Conservation (phyloP, 2,797 vertebrate genomes). For the Netta rufina region DNA sequence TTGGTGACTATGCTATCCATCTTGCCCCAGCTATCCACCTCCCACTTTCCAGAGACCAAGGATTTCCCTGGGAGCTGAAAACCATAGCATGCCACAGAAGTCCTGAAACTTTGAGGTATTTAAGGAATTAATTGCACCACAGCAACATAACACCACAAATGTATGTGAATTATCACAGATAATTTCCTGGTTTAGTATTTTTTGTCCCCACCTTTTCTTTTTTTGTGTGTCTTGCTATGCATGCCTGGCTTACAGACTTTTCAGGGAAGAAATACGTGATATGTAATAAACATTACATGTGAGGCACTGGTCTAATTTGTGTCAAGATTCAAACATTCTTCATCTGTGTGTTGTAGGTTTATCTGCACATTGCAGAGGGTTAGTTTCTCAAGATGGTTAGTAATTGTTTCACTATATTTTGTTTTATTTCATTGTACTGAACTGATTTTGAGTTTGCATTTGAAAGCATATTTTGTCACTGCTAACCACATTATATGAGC, state of each 20-base stretch:
- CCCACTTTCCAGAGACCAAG: not conserved
- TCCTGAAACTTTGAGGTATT: not conserved
- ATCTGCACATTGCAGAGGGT: not conserved
- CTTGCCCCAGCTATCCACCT: not conserved
- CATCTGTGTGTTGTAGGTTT: not conserved
- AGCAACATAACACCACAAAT: fast-evolving
- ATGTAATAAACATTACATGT: not conserved
- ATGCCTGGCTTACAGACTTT: not conserved
- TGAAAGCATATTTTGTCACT: not conserved
- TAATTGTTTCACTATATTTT: not conserved
- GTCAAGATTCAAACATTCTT: not conserved
- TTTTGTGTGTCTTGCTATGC: not conserved
- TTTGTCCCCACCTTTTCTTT: not conserved
- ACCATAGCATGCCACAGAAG: fast-evolving
- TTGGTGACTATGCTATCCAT: not conserved
- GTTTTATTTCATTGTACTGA: not conserved
- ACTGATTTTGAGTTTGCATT: not conserved
- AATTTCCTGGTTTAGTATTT: not conserved
- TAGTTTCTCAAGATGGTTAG: not conserved
- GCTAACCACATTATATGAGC: not conserved
- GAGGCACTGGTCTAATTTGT: not conserved
- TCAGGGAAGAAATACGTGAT: not conserved
- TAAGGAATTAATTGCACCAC: not conserved
- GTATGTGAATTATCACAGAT: not conserved
- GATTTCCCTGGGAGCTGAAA: not conserved